Base-by-base conservation (phyloP, 2,888 invertebrate genomes). In the Chouioia cunea region DNA sequence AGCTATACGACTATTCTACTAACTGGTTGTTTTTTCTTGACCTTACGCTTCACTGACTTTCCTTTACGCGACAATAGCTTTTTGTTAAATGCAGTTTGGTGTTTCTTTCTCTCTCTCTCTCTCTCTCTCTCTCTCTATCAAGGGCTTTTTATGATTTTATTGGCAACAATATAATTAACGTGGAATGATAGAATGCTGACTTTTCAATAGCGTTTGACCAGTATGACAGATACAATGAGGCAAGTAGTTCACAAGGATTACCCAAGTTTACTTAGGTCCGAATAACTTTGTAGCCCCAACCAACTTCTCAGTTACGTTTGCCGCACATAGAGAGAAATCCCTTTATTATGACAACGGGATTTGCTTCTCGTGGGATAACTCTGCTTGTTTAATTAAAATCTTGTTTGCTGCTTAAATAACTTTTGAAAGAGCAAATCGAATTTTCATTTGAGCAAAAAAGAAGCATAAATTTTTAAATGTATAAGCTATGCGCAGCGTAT, bases 51-150 rank as follows among this genome's bases (percentile, higher is more conserved):
- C 44, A n/a, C 18, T 18, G 15, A 46, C 22, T 58, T 54, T 16
- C 54, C 52, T 62, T 57, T 44, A 57, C 14, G 50, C 27, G 54
- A 44, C 60, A 70, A 63, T 65, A 60, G 27, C 56, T 58, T 65
- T 70, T 70, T 65, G 56, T 60, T 65, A 70, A 54, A 22, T 53
- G 47, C n/a, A 20, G n/a, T n/a, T n/a, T n/a, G n/a, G n/a, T 12
- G 12, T 6, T 27, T 27, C 27, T 4, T 6, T 4, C 57, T 62
- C 50, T 62, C 56, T 36, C 53, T 53, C 53, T 64, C 23, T 64
- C 53, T 53, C 10, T 57, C 47, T 15, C 27, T 15, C 15, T 15
- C 15, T 27, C 16, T 36, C 6, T 36, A 8, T 36, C 36, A 20
- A 22, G 20, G 47, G 50, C 16, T 47, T 69, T 53, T 53, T 53